Base-by-base conservation (phyloP, 2,888 invertebrate genomes). In the Galerucella pusilla region DNA sequence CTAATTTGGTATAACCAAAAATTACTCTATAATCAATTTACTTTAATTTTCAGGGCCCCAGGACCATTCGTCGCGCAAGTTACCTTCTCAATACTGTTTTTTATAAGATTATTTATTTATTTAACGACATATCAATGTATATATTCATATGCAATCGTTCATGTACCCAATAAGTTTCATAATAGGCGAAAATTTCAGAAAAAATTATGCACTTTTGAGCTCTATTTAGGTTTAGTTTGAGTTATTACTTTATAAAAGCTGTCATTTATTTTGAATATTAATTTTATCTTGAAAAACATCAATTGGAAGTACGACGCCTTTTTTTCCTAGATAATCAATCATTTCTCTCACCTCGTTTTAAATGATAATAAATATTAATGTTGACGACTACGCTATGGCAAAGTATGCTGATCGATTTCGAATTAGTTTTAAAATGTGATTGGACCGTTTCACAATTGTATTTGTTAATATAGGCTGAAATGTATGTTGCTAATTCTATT, bases 301-400 rank as follows among this genome's bases (percentile, higher is more conserved):
- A n/a, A n/a, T n/a, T n/a, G n/a, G 12, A 14, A 14, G n/a, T 52
- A 6, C 5, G n/a, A 52, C 16, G 7, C 9, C n/a, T 57, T 20
- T 57, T 57, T 57, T 16, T 57, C 16, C 4, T 28, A 28, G 28
- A 28, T 28, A 28, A 28, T 28, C 49, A 46, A 46, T 46, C 12
- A 46, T 10, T 52, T n/a, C 49, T 52, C 49, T 9, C n/a, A 11
- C 3, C 57, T 42, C 59, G 7, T 59, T n/a, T 35, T 1, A 14
- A 49, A 67, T 49, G 16, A 67, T 60, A 60, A 10, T 61, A 35
- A 45, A 46, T 25, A 11, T 42, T 65, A 45, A 20, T 20, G 46
- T 35, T 72, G 66, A 72, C 72, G 72, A 72, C 72, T 46, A 25
- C 14, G 72, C 72, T 49, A 72, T 11, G 49, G 35, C 35, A 72